Conservation (phyloP, 2,888 invertebrate species). For the Lymantria monacha region DNA sequence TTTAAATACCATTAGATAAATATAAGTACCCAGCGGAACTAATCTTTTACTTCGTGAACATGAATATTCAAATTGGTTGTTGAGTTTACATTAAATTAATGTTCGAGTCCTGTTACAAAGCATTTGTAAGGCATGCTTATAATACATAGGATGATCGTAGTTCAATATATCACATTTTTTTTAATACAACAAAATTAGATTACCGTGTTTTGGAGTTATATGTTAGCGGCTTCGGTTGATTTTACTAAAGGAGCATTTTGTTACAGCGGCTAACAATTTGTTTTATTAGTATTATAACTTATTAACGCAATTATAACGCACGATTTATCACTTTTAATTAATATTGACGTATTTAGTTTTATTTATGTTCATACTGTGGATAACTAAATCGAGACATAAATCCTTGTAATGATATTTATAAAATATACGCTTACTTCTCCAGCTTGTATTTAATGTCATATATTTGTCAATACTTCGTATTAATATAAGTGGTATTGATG, state of each 20-base stretch:
- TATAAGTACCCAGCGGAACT: conserved; percentile 46
- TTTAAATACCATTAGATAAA: conserved; percentile 44
- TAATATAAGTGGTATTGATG: no score
- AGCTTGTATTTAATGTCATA: no score
- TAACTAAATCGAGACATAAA: conserved; percentile 9
- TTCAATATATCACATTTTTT: conserved; percentile 40
- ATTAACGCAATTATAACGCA: conserved; percentile 35
- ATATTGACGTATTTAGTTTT: conserved; percentile 25
- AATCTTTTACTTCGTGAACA: conserved; percentile 45
- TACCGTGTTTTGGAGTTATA: conserved; percentile 58
- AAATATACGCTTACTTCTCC: no score
- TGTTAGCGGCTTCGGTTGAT: conserved; percentile 60
- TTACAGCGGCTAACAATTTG: conserved; percentile 41
- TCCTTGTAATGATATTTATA: background rate
- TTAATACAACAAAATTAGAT: conserved; percentile 57
- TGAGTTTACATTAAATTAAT: conserved; percentile 55
- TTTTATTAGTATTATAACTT: conserved; percentile 32
- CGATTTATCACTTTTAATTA: conserved; percentile 36
- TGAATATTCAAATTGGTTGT: conserved; percentile 57
- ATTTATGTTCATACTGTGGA: conserved; percentile 14
- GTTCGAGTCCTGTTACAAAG: conserved; percentile 38
- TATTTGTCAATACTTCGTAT: no score
- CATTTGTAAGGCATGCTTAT: conserved; percentile 44
- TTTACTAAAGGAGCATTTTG: conserved; percentile 59
- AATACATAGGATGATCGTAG: conserved; percentile 39